Percentiles rank a stretch among this genome's conserved stretches.
Conservation (phyloP, 37 sponge, comb jelly and placozoan species). For the Chondrilla cf. caribensis region DNA sequence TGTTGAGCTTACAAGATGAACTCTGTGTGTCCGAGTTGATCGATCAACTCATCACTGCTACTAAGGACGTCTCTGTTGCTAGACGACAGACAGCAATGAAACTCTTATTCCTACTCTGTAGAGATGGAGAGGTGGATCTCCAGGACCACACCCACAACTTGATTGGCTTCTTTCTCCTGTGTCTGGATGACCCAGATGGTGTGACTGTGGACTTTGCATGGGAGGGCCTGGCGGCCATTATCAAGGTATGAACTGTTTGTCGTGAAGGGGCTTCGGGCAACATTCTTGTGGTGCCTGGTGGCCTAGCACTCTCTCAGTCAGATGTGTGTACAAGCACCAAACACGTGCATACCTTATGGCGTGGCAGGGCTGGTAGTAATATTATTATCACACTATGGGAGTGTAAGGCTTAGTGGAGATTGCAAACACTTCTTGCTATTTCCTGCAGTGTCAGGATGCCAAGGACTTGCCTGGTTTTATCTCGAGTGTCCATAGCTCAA, state of each 20-base stretch:
- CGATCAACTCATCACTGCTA: background rate
- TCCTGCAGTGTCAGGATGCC: slow-evolving; percentile 38
- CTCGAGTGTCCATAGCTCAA: slow-evolving; percentile 39
- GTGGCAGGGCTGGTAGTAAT: too few species aligned
- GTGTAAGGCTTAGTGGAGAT: too few species aligned
- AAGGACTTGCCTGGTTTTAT: slow-evolving; percentile 63
- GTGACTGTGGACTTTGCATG: slow-evolving; percentile 73
- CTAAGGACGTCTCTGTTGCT: background rate
- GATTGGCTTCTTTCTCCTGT: slow-evolving; percentile 53
- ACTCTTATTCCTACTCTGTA: slow-evolving; percentile 56
- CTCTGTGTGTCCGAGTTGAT: slow-evolving; percentile 6
- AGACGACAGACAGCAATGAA: slow-evolving; percentile 46
- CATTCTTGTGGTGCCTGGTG: background rate
- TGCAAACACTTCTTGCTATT: too few species aligned
- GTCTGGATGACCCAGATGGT: slow-evolving; percentile 67
- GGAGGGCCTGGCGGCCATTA: slow-evolving; percentile 71
- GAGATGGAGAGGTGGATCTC: slow-evolving; percentile 33
- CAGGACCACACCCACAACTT: slow-evolving; percentile 65
- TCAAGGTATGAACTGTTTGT: slow-evolving; percentile 70
- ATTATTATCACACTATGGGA: too few species aligned
- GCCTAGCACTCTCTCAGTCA: too few species aligned
- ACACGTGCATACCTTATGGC: too few species aligned
- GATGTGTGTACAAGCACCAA: too few species aligned
- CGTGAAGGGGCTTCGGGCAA: background rate
- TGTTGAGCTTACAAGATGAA: slow-evolving; percentile 17